phyloP scores from a whole-genome alignment of 2,888 invertebrate species.

The Hypsopygia costalis region DNA sequence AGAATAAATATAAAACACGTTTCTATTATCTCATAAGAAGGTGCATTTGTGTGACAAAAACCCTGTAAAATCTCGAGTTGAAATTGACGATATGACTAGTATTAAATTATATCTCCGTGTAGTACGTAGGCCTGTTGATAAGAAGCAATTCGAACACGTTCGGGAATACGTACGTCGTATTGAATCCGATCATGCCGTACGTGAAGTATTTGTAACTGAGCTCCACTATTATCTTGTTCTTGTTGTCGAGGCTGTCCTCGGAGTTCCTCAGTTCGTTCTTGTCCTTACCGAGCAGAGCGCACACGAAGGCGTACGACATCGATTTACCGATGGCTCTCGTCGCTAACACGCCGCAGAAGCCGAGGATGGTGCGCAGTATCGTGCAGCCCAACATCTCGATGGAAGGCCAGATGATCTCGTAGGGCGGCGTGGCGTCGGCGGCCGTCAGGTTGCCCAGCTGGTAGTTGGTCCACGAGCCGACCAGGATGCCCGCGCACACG shows the following conservation, averaged over 20 bases:
- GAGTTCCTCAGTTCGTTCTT: slow-evolving; percentile 83
- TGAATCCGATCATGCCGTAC: slow-evolving; percentile 89
- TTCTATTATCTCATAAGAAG: no score
- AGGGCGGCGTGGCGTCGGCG: slow-evolving; percentile 84
- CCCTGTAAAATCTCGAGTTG: not conserved
- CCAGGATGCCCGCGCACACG: slow-evolving; percentile 87
- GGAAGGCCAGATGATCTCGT: slow-evolving; percentile 89
- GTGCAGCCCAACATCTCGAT: slow-evolving; percentile 84
- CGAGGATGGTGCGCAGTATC: slow-evolving; percentile 86
- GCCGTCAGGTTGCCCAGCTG: slow-evolving; percentile 86
- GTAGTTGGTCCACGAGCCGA: slow-evolving; percentile 92
- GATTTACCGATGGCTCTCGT: slow-evolving; percentile 85
- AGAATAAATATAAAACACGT: no score
- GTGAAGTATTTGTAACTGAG: slow-evolving; percentile 91
- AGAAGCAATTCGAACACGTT: slow-evolving; percentile 87
- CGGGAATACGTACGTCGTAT: slow-evolving; percentile 88
- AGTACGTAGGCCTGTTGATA: slow-evolving; percentile 91
- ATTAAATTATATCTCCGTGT: slow-evolving; percentile 86
- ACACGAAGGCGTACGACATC: slow-evolving; percentile 84
- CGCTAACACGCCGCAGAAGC: slow-evolving; percentile 86
- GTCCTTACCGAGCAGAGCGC: slow-evolving; percentile 85
- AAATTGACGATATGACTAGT: no score
- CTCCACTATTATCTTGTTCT: slow-evolving; percentile 88
- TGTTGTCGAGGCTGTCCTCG: slow-evolving; percentile 83
- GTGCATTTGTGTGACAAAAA: not conserved